Conservation (phyloP, 2,113 vertebrate genomes). For the Axis porcinus region DNA sequence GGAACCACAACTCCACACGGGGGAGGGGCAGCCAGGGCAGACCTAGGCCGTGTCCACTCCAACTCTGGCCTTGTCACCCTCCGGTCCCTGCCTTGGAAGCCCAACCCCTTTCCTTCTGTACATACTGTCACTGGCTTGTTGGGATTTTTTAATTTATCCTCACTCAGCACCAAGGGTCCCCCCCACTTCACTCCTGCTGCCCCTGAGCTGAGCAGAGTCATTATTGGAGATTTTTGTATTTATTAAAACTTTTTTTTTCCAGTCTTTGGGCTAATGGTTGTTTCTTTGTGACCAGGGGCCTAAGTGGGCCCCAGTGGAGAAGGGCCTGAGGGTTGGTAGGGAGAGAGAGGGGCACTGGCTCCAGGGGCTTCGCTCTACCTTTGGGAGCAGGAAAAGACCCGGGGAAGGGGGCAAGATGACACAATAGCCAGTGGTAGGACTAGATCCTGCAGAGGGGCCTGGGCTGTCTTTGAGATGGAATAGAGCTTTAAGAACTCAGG, state of each 20-base stretch:
- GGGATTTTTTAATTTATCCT: constrained; percentile 76
- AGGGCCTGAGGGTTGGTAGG: background rate
- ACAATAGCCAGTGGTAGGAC: background rate
- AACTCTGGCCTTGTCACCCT: background rate
- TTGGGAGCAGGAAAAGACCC: background rate
- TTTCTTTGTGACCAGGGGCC: constrained; percentile 4
- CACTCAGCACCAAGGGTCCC: constrained; percentile 72
- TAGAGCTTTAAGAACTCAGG: background rate
- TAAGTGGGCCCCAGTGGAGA: background rate
- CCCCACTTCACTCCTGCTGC: constrained; percentile 56
- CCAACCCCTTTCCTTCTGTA: constrained; percentile 45
- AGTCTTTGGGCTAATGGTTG: constrained; percentile 27
- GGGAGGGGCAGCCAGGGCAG: constrained; percentile 4
- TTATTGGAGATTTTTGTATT: constrained; percentile 73
- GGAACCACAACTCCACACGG: constrained; percentile 35
- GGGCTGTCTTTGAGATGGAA: background rate
- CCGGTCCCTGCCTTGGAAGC: constrained; percentile 31
- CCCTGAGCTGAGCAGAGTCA: constrained; percentile 77
- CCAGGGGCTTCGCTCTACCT: background rate
- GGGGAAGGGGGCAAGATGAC: too few relatives aligned
- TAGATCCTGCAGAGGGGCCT: fast-evolving
- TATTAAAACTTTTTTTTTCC: constrained; percentile 68
- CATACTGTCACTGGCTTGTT: constrained; percentile 64
- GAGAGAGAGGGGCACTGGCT: background rate
- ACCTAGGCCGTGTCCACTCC: background rate